Evolutionary conservation across 2,888 invertebrate species (phyloP).

Genomic region (Nemotelus nigrinus): DNA sequence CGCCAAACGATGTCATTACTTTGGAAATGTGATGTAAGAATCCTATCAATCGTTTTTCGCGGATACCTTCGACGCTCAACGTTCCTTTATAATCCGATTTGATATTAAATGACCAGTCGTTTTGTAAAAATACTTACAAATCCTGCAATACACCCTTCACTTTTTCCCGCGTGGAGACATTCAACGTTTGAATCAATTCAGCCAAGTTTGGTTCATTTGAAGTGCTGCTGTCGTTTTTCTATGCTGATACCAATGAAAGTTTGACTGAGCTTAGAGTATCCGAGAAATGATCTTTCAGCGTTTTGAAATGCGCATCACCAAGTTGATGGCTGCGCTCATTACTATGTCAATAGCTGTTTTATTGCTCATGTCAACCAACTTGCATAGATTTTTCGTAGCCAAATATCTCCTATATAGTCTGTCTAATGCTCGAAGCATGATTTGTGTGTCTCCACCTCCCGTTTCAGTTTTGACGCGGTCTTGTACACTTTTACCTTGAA

Average conservation of each 20-base stretch:
- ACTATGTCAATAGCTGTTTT: constrained; percentile 79
- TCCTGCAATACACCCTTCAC: constrained; percentile 89
- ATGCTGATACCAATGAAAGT: constrained; percentile 80
- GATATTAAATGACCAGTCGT: constrained; percentile 88
- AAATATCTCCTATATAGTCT: constrained; percentile 88
- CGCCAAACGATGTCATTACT: too few relatives aligned
- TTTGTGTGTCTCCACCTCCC: constrained; percentile 79
- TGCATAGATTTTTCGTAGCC: constrained; percentile 87
- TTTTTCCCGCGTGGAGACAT: constrained; percentile 87
- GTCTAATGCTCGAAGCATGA: constrained; percentile 89
- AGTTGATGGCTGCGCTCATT: constrained; percentile 78
- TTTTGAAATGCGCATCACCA: constrained; percentile 81
- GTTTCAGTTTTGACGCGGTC: constrained; percentile 78
- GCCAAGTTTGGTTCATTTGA: constrained; percentile 70
- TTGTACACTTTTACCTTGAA: too few relatives aligned
- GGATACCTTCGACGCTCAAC: constrained; percentile 84
- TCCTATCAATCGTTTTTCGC: constrained; percentile 84
- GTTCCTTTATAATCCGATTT: constrained; percentile 84
- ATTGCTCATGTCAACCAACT: constrained; percentile 82
- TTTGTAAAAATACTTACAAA: constrained; percentile 83
- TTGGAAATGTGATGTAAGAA: constrained; percentile 62
- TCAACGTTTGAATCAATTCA: constrained; percentile 82
- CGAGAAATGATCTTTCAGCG: constrained; percentile 79
- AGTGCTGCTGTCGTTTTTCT: constrained; percentile 68
- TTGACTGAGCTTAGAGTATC: constrained; percentile 86